These are phyloP conservation scores for Phallusia fumigata DNA, from an alignment of 23 tunicate genomes.

Conservation along the genomic window DNA sequence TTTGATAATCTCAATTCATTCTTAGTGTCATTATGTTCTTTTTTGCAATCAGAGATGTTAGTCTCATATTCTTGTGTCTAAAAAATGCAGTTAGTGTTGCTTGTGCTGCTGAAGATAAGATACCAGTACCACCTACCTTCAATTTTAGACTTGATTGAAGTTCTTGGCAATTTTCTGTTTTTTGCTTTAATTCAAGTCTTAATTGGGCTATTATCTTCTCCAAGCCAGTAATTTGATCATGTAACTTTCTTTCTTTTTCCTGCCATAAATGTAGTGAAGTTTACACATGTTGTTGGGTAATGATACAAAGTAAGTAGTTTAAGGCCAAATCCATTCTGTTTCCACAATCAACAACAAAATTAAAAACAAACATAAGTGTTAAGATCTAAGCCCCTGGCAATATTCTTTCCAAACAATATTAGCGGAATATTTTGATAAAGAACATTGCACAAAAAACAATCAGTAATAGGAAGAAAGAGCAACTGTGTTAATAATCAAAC, in stretches of 20 bases:
- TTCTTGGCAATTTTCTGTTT: constrained; percentile 33
- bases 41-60: background rate
- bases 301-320: no score
- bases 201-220: constrained; percentile 67
- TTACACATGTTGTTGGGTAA: no score
- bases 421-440: no score
- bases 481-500: no score
- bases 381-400: no score
- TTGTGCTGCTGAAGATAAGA: no score
- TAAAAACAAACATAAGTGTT: no score
- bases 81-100: background rate
- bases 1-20: background rate
- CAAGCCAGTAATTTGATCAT: constrained; percentile 56
- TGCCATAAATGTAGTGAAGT: background rate
- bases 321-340: no score
- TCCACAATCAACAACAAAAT: no score
- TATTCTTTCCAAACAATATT: no score
- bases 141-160: constrained; percentile 31
- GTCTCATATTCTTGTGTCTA: constrained; percentile 45
- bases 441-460: no score
- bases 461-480: no score
- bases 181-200: constrained; percentile 59
- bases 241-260: constrained; percentile 65
- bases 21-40: constrained; percentile 16
- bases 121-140: constrained; percentile 17